Conservation (phyloP, 2,888 invertebrate species). For the Heliconius cydno region DNA sequence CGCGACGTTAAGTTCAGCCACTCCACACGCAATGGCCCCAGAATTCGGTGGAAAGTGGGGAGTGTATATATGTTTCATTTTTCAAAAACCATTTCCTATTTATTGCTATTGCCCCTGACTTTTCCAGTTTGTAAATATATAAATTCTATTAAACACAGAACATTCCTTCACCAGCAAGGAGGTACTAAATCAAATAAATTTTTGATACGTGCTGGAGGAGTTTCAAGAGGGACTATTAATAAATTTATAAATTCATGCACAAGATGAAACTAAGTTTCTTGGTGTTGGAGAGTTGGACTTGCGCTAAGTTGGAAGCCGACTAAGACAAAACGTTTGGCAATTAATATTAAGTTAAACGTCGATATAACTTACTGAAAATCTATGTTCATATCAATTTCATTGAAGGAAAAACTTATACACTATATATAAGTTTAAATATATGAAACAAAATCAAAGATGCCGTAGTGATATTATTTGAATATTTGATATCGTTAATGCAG, state of each 20-base stretch:
- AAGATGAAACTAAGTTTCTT: slow-evolving; percentile 38
- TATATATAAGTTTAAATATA: background rate
- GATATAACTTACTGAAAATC: slow-evolving; percentile 6
- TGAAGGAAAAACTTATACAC: background rate
- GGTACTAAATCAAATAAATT: slow-evolving; percentile 6
- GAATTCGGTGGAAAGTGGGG: background rate
- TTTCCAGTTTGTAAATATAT: background rate
- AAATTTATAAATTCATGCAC: slow-evolving; percentile 31
- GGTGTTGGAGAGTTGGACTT: slow-evolving; percentile 27
- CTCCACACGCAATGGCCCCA: background rate
- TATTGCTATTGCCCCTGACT: background rate
- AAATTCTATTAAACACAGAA: background rate
- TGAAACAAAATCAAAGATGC: too few relatives aligned
- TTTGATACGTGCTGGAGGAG: slow-evolving; percentile 26
- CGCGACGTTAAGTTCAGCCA: background rate
- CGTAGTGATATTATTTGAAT: too few relatives aligned
- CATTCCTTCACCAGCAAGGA: background rate
- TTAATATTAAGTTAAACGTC: slow-evolving; percentile 32
- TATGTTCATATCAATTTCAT: background rate
- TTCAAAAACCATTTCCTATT: background rate
- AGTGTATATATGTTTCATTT: background rate
- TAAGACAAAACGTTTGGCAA: slow-evolving; percentile 39
- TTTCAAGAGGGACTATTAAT: slow-evolving; percentile 24
- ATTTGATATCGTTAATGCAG: too few relatives aligned
- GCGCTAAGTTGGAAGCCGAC: slow-evolving; percentile 33